Base-by-base conservation (phyloP, 2,888 invertebrate genomes). In the Hypomecis atomaria region DNA sequence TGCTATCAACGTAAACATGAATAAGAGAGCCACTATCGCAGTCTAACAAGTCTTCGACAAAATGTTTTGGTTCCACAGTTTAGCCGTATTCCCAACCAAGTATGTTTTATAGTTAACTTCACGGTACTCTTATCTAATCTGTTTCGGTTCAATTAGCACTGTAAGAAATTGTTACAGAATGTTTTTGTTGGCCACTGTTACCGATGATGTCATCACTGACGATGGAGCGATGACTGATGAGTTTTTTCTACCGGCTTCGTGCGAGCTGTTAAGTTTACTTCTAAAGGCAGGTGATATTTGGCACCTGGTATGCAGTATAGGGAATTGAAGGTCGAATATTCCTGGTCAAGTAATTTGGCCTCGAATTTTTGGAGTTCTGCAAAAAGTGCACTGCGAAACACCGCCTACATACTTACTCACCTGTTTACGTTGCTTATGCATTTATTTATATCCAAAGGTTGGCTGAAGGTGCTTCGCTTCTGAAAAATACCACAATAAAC, bases 121-220 rank as follows among this genome's bases (percentile, higher is more conserved):
- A 70, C 71, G 66, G 65, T 59, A 58, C 45, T 60, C 70, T 76
- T 71, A 48, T 13, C 40, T 63, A 54, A 44, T 43, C 58, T 53
- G 40, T 13, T 23, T 38, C 78, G 76, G 72, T 81, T 78, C 77
- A 78, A 80, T 84, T 79, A 75, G 68, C 77, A 75, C 72, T 74
- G 68, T 67, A 73, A 78, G 78, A 78, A 78, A 73, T 78, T 77
- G 71, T 70, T 73, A 68, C 65, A 64, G 50, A 38, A 45, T 65
- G 70, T 81, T 82, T 82, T 82, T 84, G 71, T 62, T 68, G 67
- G 66, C 54, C 69, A 71, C 78, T 76, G 76, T 83, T 78, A 73
- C 69, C 65, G 75, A 72, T 88, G 87, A 87, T 86, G 85, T 87
- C 87, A 87, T 77, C 66, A 60, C 65, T 66, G 69, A 59, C 68